Evolutionary conservation across 2,888 invertebrate genomes (phyloP), one percentile per base, ranked within the genome.

Genomic region (Caenorhabditis angaria): DNA sequence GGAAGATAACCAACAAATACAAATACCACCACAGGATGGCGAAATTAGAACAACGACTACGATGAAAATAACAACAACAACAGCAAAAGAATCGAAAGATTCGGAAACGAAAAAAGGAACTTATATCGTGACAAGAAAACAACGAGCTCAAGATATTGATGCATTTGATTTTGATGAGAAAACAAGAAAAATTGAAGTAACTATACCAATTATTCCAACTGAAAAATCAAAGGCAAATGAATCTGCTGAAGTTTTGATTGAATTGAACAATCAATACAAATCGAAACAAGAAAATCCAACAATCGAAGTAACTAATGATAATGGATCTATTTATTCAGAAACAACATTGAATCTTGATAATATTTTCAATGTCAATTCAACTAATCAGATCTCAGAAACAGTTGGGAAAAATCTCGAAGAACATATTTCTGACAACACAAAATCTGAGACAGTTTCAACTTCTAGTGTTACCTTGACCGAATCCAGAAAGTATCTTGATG

Each of bases 41-140:
- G 41, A 41, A 18, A 41, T 41, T 10, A 6, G 41, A 41, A 41
- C 41, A 41, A 41, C 18, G 14, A 41, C 41, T 18, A 41, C 41
- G 41, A 18, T 41, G 41, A 41, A 25, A 41, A 53, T 35, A 32
- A 32, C 61, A 61, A 61, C 27, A 61, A 65, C 20, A 35, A 61
- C 61, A n/a, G 61, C 65, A 54, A 65, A 59, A 18, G 70, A 70
- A 48, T 70, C 65, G 70, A 65, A 70, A 51, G 24, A 57, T 8
- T 27, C 54, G 18, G 4, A 12, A 27, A 61, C 25, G 28, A 24
- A 24, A 18, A 25, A 29, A 3, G 41, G 53, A 27, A 62, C 51
- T 12, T 72, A 64, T 58, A 67, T 72, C 18, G 60, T 72, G 18
- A 72, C 72, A 8, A 29, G 72, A 6, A 67, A 67, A 27, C 67